A percentile compares a stretch with the other conserved stretches of the same genome.
Evolutionary conservation across 37 sponge, comb jelly and placozoan species (phyloP).

Genomic region (Spongilla lacustris): DNA sequence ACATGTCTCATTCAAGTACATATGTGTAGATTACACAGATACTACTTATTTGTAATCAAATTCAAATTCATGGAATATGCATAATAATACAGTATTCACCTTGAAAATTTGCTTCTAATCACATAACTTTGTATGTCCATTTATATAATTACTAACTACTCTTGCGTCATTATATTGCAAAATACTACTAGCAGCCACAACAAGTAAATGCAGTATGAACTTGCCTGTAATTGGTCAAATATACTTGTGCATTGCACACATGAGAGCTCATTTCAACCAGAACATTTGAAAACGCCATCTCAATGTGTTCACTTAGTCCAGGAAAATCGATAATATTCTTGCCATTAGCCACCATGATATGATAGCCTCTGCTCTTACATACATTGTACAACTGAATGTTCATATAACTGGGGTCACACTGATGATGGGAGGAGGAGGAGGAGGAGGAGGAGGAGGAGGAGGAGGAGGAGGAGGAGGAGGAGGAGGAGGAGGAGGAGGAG

Average conservation of each 20-base stretch:
- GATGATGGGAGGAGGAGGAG: neutral
- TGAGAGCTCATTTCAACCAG: conserved; percentile 72
- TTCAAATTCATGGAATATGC: too few species aligned
- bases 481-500: too few species aligned
- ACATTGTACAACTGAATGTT: conserved; percentile 26
- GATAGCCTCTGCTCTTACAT: conserved; percentile 38
- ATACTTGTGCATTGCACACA: conserved; percentile 66
- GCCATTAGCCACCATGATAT: conserved; percentile 60
- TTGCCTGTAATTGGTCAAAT: conserved; percentile 88
- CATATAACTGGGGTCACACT: neutral
- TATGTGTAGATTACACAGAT: too few species aligned
- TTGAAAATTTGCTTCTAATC: too few species aligned
- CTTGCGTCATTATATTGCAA: too few species aligned
- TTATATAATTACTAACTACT: too few species aligned
- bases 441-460: neutral
- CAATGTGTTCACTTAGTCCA: conserved; percentile 80
- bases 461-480: neutral
- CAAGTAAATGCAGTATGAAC: neutral
- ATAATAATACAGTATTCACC: too few species aligned
- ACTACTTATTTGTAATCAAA: too few species aligned
- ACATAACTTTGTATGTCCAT: too few species aligned
- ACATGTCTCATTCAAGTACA: too few species aligned
- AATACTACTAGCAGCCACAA: neutral
- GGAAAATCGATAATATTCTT: conserved; percentile 53
- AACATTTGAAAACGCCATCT: conserved; percentile 78